Evolutionary conservation across 2,888 invertebrate species (phyloP).

Genomic region (Hydrotaea cyrtoneurina): DNA sequence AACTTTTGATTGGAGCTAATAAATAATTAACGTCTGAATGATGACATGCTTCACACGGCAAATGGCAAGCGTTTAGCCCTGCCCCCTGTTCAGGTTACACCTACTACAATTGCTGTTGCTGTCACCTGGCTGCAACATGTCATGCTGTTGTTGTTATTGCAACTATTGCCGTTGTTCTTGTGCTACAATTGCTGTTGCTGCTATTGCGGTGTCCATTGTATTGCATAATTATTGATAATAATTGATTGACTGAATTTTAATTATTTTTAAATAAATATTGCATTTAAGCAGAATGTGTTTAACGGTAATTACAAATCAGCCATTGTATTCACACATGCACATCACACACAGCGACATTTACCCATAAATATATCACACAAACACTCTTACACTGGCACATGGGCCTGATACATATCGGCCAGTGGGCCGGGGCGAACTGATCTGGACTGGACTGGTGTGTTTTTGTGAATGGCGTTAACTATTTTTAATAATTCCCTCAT

Average conservation of each 20-base stretch:
- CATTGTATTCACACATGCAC: not conserved
- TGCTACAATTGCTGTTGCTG: not conserved
- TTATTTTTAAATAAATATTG: slow-evolving; percentile 53
- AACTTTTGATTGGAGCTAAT: slow-evolving; percentile 28
- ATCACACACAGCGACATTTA: slow-evolving; percentile 36
- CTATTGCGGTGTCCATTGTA: slow-evolving; percentile 70
- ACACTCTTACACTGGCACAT: slow-evolving; percentile 28
- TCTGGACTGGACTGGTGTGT: not conserved
- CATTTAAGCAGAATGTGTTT: slow-evolving; percentile 38
- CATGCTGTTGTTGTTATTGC: not conserved
- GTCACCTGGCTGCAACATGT: not conserved
- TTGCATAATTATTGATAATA: slow-evolving; percentile 47
- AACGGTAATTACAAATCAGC: slow-evolving; percentile 44
- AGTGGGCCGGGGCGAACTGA: not conserved
- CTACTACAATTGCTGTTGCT: not conserved
- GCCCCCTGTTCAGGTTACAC: not conserved
- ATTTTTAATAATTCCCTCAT: slow-evolving; percentile 24
- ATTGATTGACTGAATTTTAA: slow-evolving; percentile 68
- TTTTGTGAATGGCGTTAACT: slow-evolving; percentile 16
- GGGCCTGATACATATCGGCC: not conserved
- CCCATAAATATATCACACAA: not conserved
- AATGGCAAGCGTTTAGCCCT: not conserved
- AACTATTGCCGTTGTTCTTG: not conserved
- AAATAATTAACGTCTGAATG: slow-evolving; percentile 23
- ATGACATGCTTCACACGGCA: not conserved